Conservation (phyloP, 2,797 vertebrate species). For the Echeneis naucrates region DNA sequence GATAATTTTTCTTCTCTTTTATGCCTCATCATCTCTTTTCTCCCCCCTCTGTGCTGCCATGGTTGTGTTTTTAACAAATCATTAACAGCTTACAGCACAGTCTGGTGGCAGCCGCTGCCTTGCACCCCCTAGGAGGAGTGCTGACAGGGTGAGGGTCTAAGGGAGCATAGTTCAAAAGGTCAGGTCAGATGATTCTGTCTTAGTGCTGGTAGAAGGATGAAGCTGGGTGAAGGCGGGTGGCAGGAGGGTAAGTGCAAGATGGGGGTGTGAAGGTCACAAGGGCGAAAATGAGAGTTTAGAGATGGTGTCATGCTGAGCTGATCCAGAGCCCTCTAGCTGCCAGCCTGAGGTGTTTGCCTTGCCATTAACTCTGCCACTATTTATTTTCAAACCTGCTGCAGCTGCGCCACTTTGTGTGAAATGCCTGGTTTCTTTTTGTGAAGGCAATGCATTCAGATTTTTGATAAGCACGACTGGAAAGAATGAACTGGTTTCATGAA, state of each 20-base stretch:
- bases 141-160: conserved; percentile 76
- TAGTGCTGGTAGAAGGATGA: conserved; percentile 47
- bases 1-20: conserved; percentile 64
- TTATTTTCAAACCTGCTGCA: conserved; percentile 81
- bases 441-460: conserved; percentile 49
- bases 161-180: conserved; percentile 77
- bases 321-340: conserved; percentile 79
- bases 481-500: conserved; percentile 48
- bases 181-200: conserved; percentile 71
- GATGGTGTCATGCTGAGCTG: conserved; percentile 78
- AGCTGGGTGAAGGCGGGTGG: conserved; percentile 29
- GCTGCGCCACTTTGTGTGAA: conserved; percentile 70
- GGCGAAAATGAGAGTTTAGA: conserved; percentile 81
- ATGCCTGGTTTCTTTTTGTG: conserved; percentile 50
- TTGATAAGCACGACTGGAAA: conserved; percentile 55
- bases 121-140: conserved; percentile 68
- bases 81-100: conserved; percentile 70
- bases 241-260: conserved; percentile 27
- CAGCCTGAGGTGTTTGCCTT: conserved; percentile 80
- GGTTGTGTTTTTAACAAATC: conserved; percentile 83
- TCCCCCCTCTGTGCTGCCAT: conserved; percentile 30
- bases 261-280: conserved; percentile 76
- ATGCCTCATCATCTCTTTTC: conserved; percentile 58
- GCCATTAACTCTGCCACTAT: conserved; percentile 78
- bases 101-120: conserved; percentile 52